These are phyloP conservation scores for Peucedramus taeniatus DNA, from an alignment of 2,113 vertebrate species.

Conservation along the genomic window DNA sequence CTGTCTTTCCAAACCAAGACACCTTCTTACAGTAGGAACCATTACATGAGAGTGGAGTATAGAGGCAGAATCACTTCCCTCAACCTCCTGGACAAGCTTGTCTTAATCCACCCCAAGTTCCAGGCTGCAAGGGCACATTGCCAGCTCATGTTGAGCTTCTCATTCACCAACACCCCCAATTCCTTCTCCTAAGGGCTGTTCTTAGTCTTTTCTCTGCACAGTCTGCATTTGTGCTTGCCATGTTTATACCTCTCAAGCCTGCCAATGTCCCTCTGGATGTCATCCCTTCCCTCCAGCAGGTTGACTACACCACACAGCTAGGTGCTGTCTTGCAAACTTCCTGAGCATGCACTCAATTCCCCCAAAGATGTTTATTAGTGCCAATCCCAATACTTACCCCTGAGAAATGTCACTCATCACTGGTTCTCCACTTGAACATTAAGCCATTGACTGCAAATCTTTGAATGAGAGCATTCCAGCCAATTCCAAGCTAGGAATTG, in stretches of 20 bases:
- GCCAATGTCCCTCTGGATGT: background rate
- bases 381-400: no score
- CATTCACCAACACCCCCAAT: no score
- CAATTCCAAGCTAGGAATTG: background rate
- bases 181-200: background rate
- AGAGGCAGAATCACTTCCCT: background rate
- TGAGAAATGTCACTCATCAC: background rate
- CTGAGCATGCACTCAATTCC: background rate
- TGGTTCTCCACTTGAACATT: background rate
- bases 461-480: background rate
- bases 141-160: background rate
- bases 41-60: background rate
- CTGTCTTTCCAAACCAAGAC: no score
- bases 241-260: background rate
- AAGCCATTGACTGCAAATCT: accelerated
- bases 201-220: background rate
- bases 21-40: background rate
- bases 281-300: background rate
- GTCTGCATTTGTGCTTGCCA: background rate
- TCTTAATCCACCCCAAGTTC: background rate
- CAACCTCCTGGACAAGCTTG: no score
- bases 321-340: background rate
- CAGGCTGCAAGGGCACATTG: background rate
- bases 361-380: background rate
- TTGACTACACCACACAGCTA: background rate